Percentiles rank a stretch among this genome's conserved stretches.
phyloP scores from a whole-genome alignment of 2,888 invertebrate genomes.

The Drosophila flavopinicola region DNA sequence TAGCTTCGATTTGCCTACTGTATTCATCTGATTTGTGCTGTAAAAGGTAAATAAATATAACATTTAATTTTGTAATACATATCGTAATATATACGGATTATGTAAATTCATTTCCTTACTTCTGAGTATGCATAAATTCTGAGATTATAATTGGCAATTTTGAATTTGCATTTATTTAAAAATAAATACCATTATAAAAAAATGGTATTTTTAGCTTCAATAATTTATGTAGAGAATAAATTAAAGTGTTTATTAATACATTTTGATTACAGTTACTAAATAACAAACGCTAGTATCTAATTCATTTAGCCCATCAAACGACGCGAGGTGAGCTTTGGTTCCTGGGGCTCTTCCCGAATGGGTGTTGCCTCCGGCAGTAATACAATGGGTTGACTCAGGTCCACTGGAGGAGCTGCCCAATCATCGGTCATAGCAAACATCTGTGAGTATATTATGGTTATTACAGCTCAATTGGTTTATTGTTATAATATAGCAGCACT shows the following conservation, averaged over 20 bases:
- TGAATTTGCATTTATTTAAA: not conserved
- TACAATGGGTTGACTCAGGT: constrained; percentile 49
- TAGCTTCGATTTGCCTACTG: no score
- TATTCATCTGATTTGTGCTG: not conserved
- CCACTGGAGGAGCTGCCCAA: constrained; percentile 60
- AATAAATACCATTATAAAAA: not conserved
- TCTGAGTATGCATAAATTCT: not conserved
- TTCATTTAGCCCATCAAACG: constrained; percentile 1
- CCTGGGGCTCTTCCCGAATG: constrained; percentile 60
- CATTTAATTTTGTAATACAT: not conserved
- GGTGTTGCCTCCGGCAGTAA: constrained; percentile 61
- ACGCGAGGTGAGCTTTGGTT: constrained; percentile 28
- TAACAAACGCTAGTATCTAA: no score
- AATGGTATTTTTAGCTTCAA: no score
- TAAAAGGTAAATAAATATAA: not conserved
- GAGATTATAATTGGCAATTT: not conserved
- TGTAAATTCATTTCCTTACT: constrained; percentile 7
- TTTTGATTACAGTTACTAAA: no score
- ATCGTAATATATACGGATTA: not conserved
- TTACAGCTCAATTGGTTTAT: not conserved
- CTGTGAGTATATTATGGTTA: constrained; percentile 25
- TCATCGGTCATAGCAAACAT: constrained; percentile 51
- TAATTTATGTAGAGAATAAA: no score
- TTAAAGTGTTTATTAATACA: no score
- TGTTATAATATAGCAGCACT: constrained; percentile 13